Evolutionary conservation across 2,113 vertebrate species (phyloP).

Genomic region (Eptesicus fuscus): DNA sequence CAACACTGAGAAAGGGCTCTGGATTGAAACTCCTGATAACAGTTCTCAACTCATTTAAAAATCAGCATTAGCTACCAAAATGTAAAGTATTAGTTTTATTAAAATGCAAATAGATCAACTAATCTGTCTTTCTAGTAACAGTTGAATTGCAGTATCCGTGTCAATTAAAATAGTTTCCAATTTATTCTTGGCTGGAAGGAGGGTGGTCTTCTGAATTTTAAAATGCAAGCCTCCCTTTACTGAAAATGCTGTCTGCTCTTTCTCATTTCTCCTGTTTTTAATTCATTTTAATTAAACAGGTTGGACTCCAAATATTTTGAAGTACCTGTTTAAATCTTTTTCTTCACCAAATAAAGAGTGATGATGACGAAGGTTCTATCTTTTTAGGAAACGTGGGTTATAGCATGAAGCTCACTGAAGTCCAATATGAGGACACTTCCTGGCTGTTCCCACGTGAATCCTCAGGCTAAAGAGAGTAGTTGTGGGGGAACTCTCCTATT

Average conservation of each 20-base stretch:
- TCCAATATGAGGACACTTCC: rapidly evolving
- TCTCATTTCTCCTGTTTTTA: slow-evolving; percentile 40
- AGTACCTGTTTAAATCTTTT: slow-evolving; percentile 15
- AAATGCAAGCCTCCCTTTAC: slow-evolving; percentile 49
- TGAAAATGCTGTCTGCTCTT: slow-evolving; percentile 27
- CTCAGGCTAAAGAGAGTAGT: neutral
- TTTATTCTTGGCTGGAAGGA: slow-evolving; percentile 76
- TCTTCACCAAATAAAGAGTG: neutral
- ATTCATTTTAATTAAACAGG: slow-evolving; percentile 59
- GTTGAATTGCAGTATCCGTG: slow-evolving; percentile 75
- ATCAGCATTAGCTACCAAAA: slow-evolving; percentile 74
- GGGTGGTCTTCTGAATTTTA: slow-evolving; percentile 74
- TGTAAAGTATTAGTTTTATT: slow-evolving; percentile 79
- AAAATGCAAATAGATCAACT: slow-evolving; percentile 80
- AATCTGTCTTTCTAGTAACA: slow-evolving; percentile 77
- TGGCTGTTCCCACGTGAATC: neutral
- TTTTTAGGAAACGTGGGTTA: neutral
- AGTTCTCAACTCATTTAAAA: slow-evolving; percentile 72
- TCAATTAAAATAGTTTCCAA: slow-evolving; percentile 80
- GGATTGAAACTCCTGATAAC: slow-evolving; percentile 58
- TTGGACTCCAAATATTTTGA: slow-evolving; percentile 43
- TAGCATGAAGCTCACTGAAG: neutral
- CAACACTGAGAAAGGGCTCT: slow-evolving; percentile 55
- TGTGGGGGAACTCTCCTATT: neutral
- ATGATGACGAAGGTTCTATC: neutral